Base-by-base conservation (phyloP, 2,113 vertebrate genomes). In the Dipodomys ordii region DNA sequence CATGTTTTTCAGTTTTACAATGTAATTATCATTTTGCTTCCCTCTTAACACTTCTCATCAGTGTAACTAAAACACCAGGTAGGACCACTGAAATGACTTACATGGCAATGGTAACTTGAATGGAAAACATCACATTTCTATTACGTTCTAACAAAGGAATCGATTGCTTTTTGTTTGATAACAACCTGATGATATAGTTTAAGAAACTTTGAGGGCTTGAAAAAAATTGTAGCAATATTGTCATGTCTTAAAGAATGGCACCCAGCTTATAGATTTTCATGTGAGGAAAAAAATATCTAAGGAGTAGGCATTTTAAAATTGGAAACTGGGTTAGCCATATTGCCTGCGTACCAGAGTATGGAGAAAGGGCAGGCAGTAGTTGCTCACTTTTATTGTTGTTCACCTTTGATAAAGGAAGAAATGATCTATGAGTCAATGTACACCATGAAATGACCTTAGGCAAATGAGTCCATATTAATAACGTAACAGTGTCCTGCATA, bases 21-120 rank as follows among this genome's bases (percentile, higher is more conserved):
- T 60, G 3, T 22, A 64, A 32, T 80, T n/a, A 28, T 77, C 8
- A 46, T 60, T 71, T 83, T 90, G 72, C 27, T 83, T 80, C 4
- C 7, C 23, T 69, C 73, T 87, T 62, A 76, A 82, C 89, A 67
- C 74, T 72, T 57, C 4, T 57, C 57, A 74, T 93, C 79, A 3
- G 53, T 87, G 35, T 15, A 84, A 13, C 65, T 81, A 92, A 96
- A 90, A 74, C 67, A 92, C 16, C 46, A 25, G 79, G 3, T 22
- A 22, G 60, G 22, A 74, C 19, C 76, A 88, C 65, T 85, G 93
- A 39, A 62, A 86, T 88, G 53, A 64, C 23, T 49, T 57, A 18
- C 53, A 68, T 85, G 67, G 72, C 69, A 94, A 71, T 3, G 57
- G 25, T 39, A 79, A 86, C 77, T 76, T 16, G 62, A 90, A 18